Base-by-base conservation (phyloP, 2,113 vertebrate genomes). In the Bubo blakistoni region DNA sequence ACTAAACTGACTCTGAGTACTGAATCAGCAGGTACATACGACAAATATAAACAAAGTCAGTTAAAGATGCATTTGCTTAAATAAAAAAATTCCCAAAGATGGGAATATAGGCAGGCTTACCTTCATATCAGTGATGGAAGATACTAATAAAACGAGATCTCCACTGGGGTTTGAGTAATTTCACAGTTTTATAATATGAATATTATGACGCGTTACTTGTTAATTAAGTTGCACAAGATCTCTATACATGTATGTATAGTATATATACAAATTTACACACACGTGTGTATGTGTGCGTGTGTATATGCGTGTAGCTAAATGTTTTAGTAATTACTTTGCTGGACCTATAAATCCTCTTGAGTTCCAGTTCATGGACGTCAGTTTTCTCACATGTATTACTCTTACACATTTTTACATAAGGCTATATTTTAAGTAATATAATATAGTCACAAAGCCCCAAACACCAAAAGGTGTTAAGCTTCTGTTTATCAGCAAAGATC, bases 271-370 rank as follows among this genome's bases (percentile, higher is more conserved):
- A 59, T 55, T 29, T 34, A 12, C 36, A 42, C 3, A 8, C 34
- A 21, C 1, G 1, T 30, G 8, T 40, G 3, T 51, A 9, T 2
- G 11, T 22, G 9, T 63, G 44, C 0, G 1, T 30, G 8, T 38
- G 3, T 51, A 8, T 2, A 13, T 22, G 9, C 58, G 44, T 71
- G 9, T 17, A 29, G 30, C 24, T 65, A 30, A 58, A 70, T 21
- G 27, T 44, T 87, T 70, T 18, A 20, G 8, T 51, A 40, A 51
- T 81, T 49, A 16, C 17, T 61, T 76, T 32, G 3, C 16, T 55
- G 40, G n/a, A 40, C 34, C 18, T 79, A 2, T 47, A 58, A 69
- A 59, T 63, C 4, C 1, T 46, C 29, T 47, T 27, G 26, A 47
- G 44, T 54, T 69, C 25, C 66, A 58, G 42, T 38, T 67, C 49